phyloP scores from a whole-genome alignment of 2,797 vertebrate species.

The Huso huso region DNA sequence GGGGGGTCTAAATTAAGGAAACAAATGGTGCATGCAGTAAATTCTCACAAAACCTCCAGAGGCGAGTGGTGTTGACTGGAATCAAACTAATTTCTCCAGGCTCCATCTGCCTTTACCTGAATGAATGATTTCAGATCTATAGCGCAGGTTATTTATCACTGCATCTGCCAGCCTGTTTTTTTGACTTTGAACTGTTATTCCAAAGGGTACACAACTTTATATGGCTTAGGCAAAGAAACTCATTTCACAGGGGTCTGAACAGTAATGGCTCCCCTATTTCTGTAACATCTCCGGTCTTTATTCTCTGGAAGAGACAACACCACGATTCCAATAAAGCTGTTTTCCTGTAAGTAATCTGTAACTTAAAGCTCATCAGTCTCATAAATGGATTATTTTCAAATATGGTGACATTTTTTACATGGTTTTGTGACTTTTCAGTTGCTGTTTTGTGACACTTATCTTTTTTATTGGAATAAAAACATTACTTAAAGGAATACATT shows the following conservation, averaged over 20 bases:
- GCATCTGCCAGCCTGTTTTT: constrained; percentile 3
- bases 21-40: constrained; percentile 53
- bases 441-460: too few species aligned
- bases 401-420: too few species aligned
- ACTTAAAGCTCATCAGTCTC: too few species aligned
- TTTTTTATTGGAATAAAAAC: too few species aligned
- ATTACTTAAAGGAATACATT: too few species aligned
- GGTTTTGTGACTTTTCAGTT: too few species aligned
- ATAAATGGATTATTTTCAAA: too few species aligned
- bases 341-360: not conserved
- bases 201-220: constrained; percentile 2
- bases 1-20: constrained; percentile 60
- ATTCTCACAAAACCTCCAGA: constrained; percentile 52
- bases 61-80: constrained; percentile 41
- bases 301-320: not conserved
- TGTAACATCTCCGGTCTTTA: not conserved
- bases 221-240: constrained; percentile 3
- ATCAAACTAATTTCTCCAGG: constrained; percentile 32
- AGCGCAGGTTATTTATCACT: constrained; percentile 12
- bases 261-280: constrained; percentile 13
- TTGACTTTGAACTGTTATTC: constrained; percentile 24
- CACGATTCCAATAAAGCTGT: not conserved
- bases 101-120: not conserved
- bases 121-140: constrained; percentile 7
- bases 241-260: constrained; percentile 11